Evolutionary conservation across 2,888 invertebrate genomes (phyloP).

Genomic region (Ametastegia equiseti): DNA sequence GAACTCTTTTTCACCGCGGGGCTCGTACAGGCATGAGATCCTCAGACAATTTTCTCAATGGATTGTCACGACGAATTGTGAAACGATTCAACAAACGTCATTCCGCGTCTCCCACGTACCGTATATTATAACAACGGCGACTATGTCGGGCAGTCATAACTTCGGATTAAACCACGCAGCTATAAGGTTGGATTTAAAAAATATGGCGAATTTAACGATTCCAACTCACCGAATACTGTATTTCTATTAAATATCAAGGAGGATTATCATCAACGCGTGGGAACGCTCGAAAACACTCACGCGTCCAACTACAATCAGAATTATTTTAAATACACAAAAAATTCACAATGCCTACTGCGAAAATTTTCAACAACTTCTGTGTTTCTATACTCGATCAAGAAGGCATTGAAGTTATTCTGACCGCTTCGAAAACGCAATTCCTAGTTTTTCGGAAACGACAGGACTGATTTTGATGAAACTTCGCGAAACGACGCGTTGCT

Average conservation of each 20-base stretch:
- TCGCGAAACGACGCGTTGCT: too few relatives aligned
- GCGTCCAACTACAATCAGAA: background rate
- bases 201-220: conserved; percentile 41
- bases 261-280: conserved; percentile 39
- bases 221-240: background rate
- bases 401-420: too few relatives aligned
- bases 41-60: background rate
- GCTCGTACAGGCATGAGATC: background rate
- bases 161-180: conserved; percentile 35
- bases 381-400: too few relatives aligned
- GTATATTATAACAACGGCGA: background rate
- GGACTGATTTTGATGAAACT: too few relatives aligned
- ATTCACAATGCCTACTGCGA: background rate
- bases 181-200: background rate
- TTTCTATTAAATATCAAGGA: background rate
- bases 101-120: background rate
- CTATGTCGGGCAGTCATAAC: conserved; percentile 41
- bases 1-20: background rate
- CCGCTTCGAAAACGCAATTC: too few relatives aligned
- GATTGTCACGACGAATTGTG: conserved; percentile 5
- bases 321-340: background rate
- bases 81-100: conserved; percentile 1
- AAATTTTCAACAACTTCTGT: background rate
- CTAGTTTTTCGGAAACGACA: too few relatives aligned
- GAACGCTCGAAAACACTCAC: background rate